These are phyloP conservation scores for Pelosia muscerda DNA, from an alignment of 2,888 invertebrate genomes.

Conservation along the genomic window DNA sequence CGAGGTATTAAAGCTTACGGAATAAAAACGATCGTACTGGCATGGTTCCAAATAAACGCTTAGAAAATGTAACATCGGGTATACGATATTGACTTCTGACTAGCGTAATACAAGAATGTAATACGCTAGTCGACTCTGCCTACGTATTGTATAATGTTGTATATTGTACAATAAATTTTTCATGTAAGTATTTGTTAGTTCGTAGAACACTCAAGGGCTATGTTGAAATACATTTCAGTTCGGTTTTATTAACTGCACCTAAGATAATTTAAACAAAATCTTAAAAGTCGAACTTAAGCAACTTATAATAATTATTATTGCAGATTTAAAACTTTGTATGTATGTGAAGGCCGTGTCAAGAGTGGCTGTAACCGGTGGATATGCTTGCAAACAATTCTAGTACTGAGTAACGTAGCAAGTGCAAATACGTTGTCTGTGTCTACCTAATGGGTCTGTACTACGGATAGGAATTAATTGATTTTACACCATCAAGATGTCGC, in stretches of 20 bases:
- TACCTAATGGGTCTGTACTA: background rate
- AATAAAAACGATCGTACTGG: conserved; percentile 27
- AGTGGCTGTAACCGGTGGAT: background rate
- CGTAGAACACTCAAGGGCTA: background rate
- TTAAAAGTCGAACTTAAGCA: background rate
- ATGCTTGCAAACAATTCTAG: conserved; percentile 1
- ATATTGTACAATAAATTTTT: conserved; percentile 4
- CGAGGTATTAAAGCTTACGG: conserved; percentile 16
- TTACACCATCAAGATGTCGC: background rate
- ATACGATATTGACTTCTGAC: background rate
- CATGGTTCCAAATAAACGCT: conserved; percentile 22
- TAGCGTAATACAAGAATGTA: conserved; percentile 13
- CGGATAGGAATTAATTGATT: background rate
- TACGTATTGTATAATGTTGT: conserved; percentile 17
- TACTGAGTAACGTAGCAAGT: background rate
- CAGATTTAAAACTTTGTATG: background rate
- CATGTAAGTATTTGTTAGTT: background rate
- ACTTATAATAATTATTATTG: conserved; percentile 1
- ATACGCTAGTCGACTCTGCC: background rate
- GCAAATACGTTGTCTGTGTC: background rate
- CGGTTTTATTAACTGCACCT: background rate
- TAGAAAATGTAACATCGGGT: conserved; percentile 18
- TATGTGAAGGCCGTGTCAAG: conserved; percentile 1
- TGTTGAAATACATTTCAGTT: background rate
- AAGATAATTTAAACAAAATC: background rate